Evolutionary conservation across 2,888 invertebrate species (phyloP).

Genomic region (Ecliptopera silaceata): DNA sequence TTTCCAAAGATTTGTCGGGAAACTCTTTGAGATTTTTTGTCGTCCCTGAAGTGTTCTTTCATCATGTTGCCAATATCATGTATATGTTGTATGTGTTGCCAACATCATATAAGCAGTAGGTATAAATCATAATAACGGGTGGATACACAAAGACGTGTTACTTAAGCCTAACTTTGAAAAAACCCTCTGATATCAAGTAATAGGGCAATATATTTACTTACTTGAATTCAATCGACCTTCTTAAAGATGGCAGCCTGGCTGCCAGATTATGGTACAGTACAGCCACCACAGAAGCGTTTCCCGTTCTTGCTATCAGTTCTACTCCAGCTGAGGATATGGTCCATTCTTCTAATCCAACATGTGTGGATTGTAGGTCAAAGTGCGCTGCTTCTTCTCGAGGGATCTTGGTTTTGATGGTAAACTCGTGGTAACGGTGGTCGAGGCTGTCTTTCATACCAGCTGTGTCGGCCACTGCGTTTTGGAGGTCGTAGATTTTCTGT

Average conservation of each 20-base stretch:
- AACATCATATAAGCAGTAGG: too few species aligned
- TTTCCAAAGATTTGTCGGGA: too few species aligned
- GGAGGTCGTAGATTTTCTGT: conserved; percentile 75
- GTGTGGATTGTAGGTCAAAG: conserved; percentile 55
- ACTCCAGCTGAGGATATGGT: conserved; percentile 62
- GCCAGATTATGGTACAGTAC: conserved; percentile 86
- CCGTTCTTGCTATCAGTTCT: conserved; percentile 58
- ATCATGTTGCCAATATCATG: too few species aligned
- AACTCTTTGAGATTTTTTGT: too few species aligned
- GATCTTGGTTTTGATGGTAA: conserved; percentile 59
- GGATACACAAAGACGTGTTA: too few species aligned
- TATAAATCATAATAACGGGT: too few species aligned
- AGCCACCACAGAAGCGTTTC: conserved; percentile 71
- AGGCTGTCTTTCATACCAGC: conserved; percentile 62
- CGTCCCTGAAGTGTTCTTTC: too few species aligned
- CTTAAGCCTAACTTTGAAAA: too few species aligned
- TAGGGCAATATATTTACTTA: conserved; percentile 56
- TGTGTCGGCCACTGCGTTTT: conserved; percentile 65
- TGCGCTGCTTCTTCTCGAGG: conserved; percentile 64
- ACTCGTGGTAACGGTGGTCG: conserved; percentile 58
- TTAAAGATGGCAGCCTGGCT: conserved; percentile 84
- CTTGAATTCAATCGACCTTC: conserved; percentile 84
- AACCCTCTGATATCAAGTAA: too few species aligned
- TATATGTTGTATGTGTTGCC: too few species aligned
- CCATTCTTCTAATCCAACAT: conserved; percentile 59